Evolutionary conservation across 2,888 invertebrate species (phyloP).

Genomic region (Oasisia sp.): DNA sequence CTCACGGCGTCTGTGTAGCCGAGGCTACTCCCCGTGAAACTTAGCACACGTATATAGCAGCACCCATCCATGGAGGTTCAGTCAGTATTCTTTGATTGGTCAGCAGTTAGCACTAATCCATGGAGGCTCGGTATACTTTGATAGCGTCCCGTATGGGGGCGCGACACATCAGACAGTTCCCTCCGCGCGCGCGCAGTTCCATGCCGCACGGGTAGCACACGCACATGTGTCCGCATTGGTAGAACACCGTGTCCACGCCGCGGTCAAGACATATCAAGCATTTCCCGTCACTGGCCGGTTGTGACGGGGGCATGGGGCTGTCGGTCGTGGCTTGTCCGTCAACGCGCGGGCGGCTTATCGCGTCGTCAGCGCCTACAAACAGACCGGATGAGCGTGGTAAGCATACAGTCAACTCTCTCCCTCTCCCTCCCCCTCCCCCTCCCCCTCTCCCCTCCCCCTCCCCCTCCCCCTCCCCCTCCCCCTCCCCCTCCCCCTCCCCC

Average conservation of each 20-base stretch:
- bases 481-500: too few relatives aligned
- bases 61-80: background rate
- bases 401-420: background rate
- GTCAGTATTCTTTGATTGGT: background rate
- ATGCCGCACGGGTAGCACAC: constrained; percentile 62
- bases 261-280: constrained; percentile 63
- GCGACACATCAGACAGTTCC: constrained; percentile 63
- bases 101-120: background rate
- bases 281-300: constrained; percentile 55
- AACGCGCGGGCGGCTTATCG: background rate
- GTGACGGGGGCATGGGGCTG: background rate
- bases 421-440: too few relatives aligned
- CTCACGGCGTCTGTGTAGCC: too few relatives aligned
- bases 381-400: background rate
- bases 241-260: constrained; percentile 60
- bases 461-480: too few relatives aligned
- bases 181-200: constrained; percentile 51
- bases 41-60: background rate
- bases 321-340: background rate
- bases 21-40: too few relatives aligned
- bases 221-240: constrained; percentile 65
- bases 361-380: background rate
- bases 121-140: constrained; percentile 50
- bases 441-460: too few relatives aligned
- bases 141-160: constrained; percentile 64